Conservation (phyloP, 2,113 vertebrate genomes). For the Forbesichthys papilliferus region DNA sequence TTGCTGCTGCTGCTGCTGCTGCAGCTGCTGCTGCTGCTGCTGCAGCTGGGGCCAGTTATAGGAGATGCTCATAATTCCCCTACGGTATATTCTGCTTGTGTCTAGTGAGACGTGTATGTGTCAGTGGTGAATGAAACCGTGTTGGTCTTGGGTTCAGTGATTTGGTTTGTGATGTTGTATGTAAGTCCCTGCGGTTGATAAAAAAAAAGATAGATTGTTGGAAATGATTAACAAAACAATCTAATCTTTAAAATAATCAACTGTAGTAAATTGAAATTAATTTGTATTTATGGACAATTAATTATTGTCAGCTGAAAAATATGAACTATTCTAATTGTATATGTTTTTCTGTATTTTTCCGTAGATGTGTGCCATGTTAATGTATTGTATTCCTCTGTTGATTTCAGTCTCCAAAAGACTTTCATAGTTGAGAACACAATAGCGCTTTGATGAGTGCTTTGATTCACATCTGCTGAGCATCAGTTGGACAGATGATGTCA, state of each 20-base stretch:
- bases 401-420: slow-evolving; percentile 26
- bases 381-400: slow-evolving; percentile 3
- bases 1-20: neutral
- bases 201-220: no score
- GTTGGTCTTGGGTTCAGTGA: slow-evolving; percentile 48
- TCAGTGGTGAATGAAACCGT: slow-evolving; percentile 65
- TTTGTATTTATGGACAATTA: neutral
- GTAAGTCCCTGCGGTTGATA: neutral
- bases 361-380: slow-evolving; percentile 21
- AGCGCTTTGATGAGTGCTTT: slow-evolving; percentile 33
- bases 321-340: neutral
- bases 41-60: slow-evolving; percentile 81
- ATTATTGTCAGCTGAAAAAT: no score
- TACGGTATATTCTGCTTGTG: slow-evolving; percentile 50
- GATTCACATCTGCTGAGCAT: slow-evolving; percentile 39
- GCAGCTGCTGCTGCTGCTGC: neutral
- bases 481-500: slow-evolving; percentile 44
- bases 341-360: slow-evolving; percentile 18
- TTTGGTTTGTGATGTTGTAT: slow-evolving; percentile 47
- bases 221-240: neutral
- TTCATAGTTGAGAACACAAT: slow-evolving; percentile 26
- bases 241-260: neutral
- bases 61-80: slow-evolving; percentile 24
- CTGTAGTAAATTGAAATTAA: neutral
- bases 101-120: slow-evolving; percentile 57